A percentile compares a stretch with the other conserved stretches of the same genome.
phyloP scores from a whole-genome alignment of 2,113 vertebrate genomes.

The Apteryx owenii region DNA sequence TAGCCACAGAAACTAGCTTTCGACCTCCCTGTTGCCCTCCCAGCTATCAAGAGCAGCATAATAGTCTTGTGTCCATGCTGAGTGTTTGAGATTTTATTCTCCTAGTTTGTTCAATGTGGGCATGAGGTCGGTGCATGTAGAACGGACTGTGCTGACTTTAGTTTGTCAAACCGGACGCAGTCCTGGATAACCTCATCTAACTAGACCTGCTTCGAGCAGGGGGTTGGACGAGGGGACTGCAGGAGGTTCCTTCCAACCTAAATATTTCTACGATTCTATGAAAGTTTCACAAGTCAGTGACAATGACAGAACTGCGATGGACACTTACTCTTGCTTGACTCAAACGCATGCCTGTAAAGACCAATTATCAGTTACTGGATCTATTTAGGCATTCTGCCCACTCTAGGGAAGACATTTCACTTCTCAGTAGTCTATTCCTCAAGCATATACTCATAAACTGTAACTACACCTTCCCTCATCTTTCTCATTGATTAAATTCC shows the following conservation, averaged over 20 bases:
- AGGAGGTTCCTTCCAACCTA: neutral
- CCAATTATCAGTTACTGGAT: neutral
- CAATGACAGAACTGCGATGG: neutral
- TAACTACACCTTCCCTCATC: neutral
- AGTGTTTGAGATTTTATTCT: neutral
- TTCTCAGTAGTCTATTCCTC: neutral
- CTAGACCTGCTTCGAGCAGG: neutral
- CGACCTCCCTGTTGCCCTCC: neutral
- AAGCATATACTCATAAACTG: neutral
- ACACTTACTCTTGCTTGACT: neutral
- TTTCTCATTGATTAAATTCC: neutral
- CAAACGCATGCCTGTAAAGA: neutral
- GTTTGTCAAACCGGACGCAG: neutral
- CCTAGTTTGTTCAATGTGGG: neutral
- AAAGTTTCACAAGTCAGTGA: neutral
- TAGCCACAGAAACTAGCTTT: slow-evolving; percentile 9
- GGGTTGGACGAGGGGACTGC: neutral
- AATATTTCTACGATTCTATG: neutral
- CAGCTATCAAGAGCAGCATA: neutral
- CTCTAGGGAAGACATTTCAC: neutral
- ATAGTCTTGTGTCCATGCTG: neutral
- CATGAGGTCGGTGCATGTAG: neutral
- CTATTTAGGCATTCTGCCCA: neutral
- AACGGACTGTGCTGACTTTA: neutral
- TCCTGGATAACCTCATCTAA: neutral